These are phyloP conservation scores for Falco peregrinus DNA, from an alignment of 2,797 vertebrate genomes.

Conservation along the genomic window DNA sequence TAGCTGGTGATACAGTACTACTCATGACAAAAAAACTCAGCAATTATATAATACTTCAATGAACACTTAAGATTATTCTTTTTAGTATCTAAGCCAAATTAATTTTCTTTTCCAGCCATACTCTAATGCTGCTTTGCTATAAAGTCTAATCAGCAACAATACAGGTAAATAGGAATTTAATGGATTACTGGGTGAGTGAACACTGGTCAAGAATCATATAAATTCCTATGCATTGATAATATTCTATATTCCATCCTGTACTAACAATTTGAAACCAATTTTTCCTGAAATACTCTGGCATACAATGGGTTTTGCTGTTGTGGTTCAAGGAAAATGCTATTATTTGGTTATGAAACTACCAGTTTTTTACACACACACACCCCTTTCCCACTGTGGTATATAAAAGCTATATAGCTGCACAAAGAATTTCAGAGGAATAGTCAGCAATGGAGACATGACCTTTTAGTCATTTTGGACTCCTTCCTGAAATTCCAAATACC, in stretches of 20 bases:
- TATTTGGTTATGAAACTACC: neutral
- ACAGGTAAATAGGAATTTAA: neutral
- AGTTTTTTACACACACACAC: neutral
- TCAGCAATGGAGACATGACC: neutral
- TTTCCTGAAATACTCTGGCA: neutral
- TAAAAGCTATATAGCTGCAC: neutral
- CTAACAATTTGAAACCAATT: neutral
- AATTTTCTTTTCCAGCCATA: neutral
- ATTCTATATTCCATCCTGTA: neutral
- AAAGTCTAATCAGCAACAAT: neutral
- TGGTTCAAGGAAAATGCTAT: neutral
- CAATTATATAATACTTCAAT: neutral
- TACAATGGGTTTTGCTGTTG: neutral
- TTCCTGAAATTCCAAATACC: neutral
- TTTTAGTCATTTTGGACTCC: neutral
- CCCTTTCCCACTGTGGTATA: neutral
- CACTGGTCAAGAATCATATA: neutral
- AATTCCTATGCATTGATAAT: neutral
- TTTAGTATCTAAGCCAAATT: neutral
- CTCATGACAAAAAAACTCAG: neutral
- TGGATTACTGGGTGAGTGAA: neutral
- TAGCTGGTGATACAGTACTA: neutral
- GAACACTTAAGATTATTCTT: neutral
- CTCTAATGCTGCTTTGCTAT: neutral
- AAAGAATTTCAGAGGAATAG: neutral